These are phyloP conservation scores for Temnothorax curvispinosus DNA, from an alignment of 1,140 invertebrate species.

Conservation along the genomic window DNA sequence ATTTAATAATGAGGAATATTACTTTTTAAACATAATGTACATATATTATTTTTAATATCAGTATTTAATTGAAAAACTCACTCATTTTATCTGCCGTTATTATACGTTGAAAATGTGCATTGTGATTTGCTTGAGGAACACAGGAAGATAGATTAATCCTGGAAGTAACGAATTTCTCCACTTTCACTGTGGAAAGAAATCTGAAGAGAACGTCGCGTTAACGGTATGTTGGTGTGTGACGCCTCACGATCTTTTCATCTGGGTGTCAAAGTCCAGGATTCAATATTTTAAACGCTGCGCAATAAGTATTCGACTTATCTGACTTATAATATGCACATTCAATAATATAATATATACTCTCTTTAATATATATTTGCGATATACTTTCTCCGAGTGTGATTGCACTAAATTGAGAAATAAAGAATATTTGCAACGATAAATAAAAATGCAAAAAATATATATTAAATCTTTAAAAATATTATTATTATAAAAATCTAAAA, in stretches of 20 bases:
- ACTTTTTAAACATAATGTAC: background rate
- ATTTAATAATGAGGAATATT: background rate
- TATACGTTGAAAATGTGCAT: background rate
- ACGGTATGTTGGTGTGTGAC: background rate
- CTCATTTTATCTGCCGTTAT: background rate
- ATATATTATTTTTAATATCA: background rate
- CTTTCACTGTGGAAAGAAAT: slow-evolving; percentile 49
- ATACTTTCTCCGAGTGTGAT: background rate
- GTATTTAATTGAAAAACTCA: background rate
- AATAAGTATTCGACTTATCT: background rate
- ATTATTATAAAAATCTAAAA: background rate
- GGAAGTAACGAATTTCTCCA: slow-evolving; percentile 29
- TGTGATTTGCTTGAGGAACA: background rate
- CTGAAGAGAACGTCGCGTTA: slow-evolving; percentile 7
- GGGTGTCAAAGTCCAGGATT: background rate
- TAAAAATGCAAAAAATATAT: background rate
- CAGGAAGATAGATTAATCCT: background rate
- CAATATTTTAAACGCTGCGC: background rate
- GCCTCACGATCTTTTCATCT: background rate
- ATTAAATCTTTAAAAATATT: background rate
- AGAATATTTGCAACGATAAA: background rate
- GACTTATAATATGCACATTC: background rate
- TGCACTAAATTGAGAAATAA: background rate
- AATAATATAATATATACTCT: background rate
- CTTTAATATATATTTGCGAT: background rate